Conservation (phyloP, 2,888 invertebrate species). For the Oscheius sp. region DNA sequence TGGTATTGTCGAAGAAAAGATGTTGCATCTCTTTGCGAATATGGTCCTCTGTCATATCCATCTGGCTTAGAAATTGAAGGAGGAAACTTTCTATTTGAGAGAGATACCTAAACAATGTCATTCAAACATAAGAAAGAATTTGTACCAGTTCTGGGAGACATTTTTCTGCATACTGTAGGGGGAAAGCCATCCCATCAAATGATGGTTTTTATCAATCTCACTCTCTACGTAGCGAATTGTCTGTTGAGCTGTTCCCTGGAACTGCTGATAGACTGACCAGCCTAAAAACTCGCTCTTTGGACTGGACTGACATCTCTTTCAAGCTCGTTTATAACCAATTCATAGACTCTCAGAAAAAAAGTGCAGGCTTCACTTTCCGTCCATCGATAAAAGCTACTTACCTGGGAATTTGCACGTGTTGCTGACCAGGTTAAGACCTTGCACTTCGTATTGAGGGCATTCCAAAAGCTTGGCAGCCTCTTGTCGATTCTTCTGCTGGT, state of each 20-base stretch:
- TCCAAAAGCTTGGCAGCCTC: slow-evolving; percentile 46
- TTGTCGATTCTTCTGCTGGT: slow-evolving; percentile 34
- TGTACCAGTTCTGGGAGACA: slow-evolving; percentile 61
- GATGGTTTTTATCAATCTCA: slow-evolving; percentile 57
- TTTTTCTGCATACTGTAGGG: slow-evolving; percentile 59
- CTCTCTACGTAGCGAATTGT: slow-evolving; percentile 42
- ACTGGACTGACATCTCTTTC: background rate
- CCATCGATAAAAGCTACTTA: slow-evolving; percentile 17
- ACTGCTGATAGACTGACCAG: slow-evolving; percentile 49
- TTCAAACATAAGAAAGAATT: background rate
- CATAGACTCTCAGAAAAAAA: too few species aligned
- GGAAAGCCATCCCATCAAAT: slow-evolving; percentile 64
- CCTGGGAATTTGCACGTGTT: slow-evolving; percentile 46
- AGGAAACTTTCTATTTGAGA: slow-evolving; percentile 48
- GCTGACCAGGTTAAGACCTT: slow-evolving; percentile 42
- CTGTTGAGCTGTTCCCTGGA: slow-evolving; percentile 51
- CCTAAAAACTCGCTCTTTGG: slow-evolving; percentile 38
- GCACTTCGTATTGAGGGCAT: slow-evolving; percentile 49
- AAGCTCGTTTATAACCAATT: background rate
- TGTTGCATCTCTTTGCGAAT: slow-evolving; percentile 54
- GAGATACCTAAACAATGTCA: slow-evolving; percentile 48
- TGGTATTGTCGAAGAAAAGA: slow-evolving; percentile 62
- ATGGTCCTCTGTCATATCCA: slow-evolving; percentile 42
- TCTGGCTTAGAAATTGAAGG: slow-evolving; percentile 35
- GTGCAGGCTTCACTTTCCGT: background rate